phyloP scores from a whole-genome alignment of 2,113 vertebrate species.

The Upupa epops region DNA sequence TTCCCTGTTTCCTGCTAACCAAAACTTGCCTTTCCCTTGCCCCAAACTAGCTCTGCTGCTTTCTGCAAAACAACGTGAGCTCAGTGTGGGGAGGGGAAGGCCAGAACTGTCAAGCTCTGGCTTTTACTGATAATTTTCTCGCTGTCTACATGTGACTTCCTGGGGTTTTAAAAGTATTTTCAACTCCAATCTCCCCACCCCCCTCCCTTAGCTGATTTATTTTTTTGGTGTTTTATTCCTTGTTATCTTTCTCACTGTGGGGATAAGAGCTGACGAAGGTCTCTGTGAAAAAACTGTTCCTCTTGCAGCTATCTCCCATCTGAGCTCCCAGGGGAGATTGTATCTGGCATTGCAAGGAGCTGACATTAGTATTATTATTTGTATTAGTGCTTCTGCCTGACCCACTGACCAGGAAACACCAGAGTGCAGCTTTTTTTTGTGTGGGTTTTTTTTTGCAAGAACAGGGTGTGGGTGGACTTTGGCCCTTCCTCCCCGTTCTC shows the following conservation, averaged over 20 bases:
- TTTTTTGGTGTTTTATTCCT: background rate
- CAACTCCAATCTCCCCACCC: background rate
- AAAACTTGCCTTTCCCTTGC: background rate
- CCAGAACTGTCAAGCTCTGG: rapidly evolving
- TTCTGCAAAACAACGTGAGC: background rate
- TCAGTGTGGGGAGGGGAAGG: background rate
- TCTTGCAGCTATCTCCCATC: background rate
- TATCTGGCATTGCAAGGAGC: background rate
- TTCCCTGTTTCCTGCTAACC: background rate
- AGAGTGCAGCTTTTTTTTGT: background rate
- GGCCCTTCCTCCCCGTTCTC: background rate
- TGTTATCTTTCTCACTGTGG: background rate
- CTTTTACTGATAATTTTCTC: background rate
- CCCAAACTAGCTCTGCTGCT: background rate
- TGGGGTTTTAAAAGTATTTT: background rate
- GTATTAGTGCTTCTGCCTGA: background rate
- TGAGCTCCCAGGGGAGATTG: background rate
- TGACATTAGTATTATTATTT: background rate
- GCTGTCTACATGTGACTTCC: background rate
- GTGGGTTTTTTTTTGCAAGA: background rate
- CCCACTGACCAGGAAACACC: background rate
- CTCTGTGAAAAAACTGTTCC: background rate
- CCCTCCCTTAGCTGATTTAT: rapidly evolving
- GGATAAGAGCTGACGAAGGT: background rate
- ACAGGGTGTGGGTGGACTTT: constrained; percentile 9